Evolutionary conservation across 2,888 invertebrate genomes (phyloP).

Genomic region (Habroteleia sp.): DNA sequence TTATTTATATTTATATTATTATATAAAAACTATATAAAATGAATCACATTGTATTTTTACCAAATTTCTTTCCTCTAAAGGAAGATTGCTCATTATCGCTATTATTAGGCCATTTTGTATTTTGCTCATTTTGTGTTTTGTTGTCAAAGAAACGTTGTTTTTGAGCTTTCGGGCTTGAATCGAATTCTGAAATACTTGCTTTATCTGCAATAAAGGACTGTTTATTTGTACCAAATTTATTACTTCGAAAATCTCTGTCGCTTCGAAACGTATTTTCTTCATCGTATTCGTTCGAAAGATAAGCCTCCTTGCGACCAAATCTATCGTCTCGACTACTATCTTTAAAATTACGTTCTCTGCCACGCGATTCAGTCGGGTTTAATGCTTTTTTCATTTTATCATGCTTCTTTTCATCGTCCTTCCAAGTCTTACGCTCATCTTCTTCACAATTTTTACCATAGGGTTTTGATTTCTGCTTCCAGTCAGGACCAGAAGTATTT

Average conservation of each 20-base stretch:
- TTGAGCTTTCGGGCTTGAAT: no score
- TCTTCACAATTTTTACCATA: not conserved
- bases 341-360: constrained; percentile 55
- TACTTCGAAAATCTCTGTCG: constrained; percentile 49
- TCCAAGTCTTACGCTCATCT: no score
- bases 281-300: constrained; percentile 36
- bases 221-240: constrained; percentile 30
- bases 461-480: constrained; percentile 22
- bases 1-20: no score
- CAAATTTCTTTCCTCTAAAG: no score
- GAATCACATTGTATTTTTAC: no score
- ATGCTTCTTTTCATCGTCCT: constrained; percentile 67
- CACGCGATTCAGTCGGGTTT: constrained; percentile 35
- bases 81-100: not conserved
- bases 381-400: constrained; percentile 64
- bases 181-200: no score
- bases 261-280: constrained; percentile 53
- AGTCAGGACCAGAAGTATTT: constrained; percentile 2
- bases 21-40: no score
- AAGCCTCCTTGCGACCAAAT: constrained; percentile 60
- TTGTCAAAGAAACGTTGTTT: no score
- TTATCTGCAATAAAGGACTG: no score
- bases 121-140: constrained; percentile 25
- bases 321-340: constrained; percentile 68
- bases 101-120: constrained; percentile 62